Percentiles rank a stretch among this genome's conserved stretches.
These are phyloP conservation scores for Nephotettix cincticeps DNA, from an alignment of 1,140 invertebrate species.

Conservation along the genomic window DNA sequence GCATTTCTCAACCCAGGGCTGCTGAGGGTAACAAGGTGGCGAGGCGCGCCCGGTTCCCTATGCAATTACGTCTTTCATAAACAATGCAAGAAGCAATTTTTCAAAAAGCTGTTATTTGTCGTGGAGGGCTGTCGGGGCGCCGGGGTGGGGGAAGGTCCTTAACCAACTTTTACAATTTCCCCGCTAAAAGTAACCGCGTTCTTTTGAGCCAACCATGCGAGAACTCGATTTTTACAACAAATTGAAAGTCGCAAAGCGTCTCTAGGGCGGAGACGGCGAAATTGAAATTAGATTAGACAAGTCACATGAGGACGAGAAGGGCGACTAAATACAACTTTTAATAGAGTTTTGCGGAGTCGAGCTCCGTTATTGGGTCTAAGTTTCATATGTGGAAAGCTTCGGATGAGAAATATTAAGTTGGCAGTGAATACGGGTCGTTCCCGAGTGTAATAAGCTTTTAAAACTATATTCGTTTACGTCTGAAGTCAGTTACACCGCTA, in stretches of 20 bases:
- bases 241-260: conserved; percentile 13
- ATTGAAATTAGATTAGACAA: conserved; percentile 19
- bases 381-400: conserved; percentile 13
- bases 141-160: background rate
- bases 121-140: background rate
- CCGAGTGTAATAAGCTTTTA: too few species aligned
- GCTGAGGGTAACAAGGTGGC: too few species aligned
- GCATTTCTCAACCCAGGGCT: too few species aligned
- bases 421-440: too few species aligned
- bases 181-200: background rate
- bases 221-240: conserved; percentile 17
- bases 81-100: conserved; percentile 28
- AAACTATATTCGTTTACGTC: too few species aligned
- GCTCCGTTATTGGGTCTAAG: background rate
- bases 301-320: background rate
- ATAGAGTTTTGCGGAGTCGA: conserved; percentile 1
- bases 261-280: background rate
- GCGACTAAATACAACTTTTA: conserved; percentile 18
- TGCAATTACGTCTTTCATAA: conserved; percentile 16
- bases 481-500: too few species aligned
- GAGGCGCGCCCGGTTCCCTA: background rate
- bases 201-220: conserved; percentile 7
- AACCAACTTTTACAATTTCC: conserved; percentile 22
- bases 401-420: background rate
- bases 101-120: conserved; percentile 27